These are phyloP conservation scores for Rhipidura dahli DNA, from an alignment of 2,113 vertebrate species.

Conservation along the genomic window DNA sequence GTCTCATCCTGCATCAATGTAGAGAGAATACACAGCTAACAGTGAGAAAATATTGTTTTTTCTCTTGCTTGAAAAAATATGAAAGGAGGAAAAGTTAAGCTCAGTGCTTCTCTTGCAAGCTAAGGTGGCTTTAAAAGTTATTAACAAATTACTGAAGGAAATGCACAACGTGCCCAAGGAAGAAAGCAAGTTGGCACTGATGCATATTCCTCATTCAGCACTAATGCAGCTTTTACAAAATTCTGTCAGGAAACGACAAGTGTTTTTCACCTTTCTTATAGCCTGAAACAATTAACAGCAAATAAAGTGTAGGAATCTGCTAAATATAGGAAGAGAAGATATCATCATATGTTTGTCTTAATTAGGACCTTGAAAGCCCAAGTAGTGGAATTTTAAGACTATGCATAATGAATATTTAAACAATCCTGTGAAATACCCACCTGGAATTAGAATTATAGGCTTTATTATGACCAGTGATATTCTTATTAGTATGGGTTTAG, in stretches of 20 bases:
- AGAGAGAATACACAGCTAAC: background rate
- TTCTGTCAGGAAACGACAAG: background rate
- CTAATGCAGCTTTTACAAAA: background rate
- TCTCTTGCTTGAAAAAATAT: background rate
- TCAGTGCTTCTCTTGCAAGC: background rate
- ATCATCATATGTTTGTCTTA: background rate
- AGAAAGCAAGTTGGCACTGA: background rate
- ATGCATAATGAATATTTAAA: conserved; percentile 50
- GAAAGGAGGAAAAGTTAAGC: background rate
- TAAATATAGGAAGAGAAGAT: background rate
- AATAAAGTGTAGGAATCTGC: background rate
- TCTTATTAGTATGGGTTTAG: background rate
- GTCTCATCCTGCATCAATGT: background rate
- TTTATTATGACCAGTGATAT: background rate
- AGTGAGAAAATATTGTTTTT: background rate
- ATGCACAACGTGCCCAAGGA: background rate
- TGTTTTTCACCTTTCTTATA: background rate
- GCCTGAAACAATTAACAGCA: background rate
- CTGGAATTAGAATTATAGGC: conserved; percentile 9
- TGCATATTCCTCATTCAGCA: background rate
- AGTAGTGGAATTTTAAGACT: conserved; percentile 15
- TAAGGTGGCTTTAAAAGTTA: background rate
- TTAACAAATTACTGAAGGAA: background rate
- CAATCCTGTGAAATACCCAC: background rate
- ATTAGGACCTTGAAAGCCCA: background rate